Percentiles rank a stretch among this genome's conserved stretches.
Conservation (phyloP, 2,113 vertebrate species). For the Oryzias curvinotus region DNA sequence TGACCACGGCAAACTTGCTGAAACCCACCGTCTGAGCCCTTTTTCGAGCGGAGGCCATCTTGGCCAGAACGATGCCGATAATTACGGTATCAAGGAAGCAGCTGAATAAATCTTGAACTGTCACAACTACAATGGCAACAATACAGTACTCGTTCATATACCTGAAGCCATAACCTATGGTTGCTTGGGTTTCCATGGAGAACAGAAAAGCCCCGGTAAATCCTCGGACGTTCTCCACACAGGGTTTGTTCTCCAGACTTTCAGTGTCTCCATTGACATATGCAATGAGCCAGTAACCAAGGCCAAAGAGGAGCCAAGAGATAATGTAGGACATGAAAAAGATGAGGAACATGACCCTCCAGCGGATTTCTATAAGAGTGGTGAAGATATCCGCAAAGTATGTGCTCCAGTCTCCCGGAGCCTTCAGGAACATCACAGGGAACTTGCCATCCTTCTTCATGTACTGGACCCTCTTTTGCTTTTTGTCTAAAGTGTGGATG, state of each 20-base stretch:
- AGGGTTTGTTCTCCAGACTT: constrained; percentile 60
- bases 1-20: constrained; percentile 86
- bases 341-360: constrained; percentile 91
- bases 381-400: constrained; percentile 92
- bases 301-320: constrained; percentile 91
- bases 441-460: constrained; percentile 92
- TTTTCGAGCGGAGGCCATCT: constrained; percentile 93
- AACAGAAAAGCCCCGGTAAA: constrained; percentile 91
- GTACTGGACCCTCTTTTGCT: constrained; percentile 52
- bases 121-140: constrained; percentile 80
- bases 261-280: constrained; percentile 81
- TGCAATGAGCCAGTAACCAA: constrained; percentile 89
- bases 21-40: constrained; percentile 92
- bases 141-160: constrained; percentile 88
- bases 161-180: constrained; percentile 91
- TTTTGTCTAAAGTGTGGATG: constrained; percentile 30
- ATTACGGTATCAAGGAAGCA: constrained; percentile 91
- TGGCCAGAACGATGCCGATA: constrained; percentile 87
- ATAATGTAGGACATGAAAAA: constrained; percentile 90
- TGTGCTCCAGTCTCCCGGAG: constrained; percentile 86
- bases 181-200: constrained; percentile 92
- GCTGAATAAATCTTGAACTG: constrained; percentile 86
- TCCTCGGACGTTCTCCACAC: constrained; percentile 84
- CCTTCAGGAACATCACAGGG: constrained; percentile 85
- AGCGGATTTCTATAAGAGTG: constrained; percentile 92